Evolutionary conservation across 2,888 invertebrate species (phyloP), one percentile per base, ranked within the genome.

Genomic region (Meteorus cinctellus): DNA sequence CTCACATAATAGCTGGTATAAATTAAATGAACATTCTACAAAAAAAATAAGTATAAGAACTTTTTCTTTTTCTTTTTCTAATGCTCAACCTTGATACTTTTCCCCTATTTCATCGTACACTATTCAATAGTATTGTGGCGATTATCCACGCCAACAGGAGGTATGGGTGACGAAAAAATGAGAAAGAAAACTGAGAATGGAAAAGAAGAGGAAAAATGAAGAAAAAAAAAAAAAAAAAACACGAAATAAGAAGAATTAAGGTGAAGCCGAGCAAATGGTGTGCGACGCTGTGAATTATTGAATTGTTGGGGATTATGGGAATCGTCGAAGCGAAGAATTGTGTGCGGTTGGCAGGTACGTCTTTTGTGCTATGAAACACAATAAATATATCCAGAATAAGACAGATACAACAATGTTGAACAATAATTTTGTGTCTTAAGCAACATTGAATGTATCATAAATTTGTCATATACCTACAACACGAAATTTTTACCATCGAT

Each of bases 101-200:
- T 55, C 3, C 5, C 19, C 55, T 66, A 24, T 8, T 66, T 19
- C 36, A 36, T 63, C 27, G 66, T 10, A 24, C 27, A 41, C 36
- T 66, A 34, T 34, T 29, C 34, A 63, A 41, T 8, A n/a, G 55
- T 55, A 19, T 19, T 8, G 55, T 19, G 12, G 80, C 84, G 84
- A 85, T 85, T 85, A 84, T 84, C 78, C 79, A 85, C 82, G 81
- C 81, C 78, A 75, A 78, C 79, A 78, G 79, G 81, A 80, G 63
- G 76, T 71, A 31, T 48, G 60, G 41, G 70, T 29, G 16, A 66
- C 55, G 36, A 67, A 65, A 60, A 67, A 29, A 63, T 24, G 14
- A 68, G 62, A 71, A 55, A 45, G 59, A 48, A 55, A 27, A 48
- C 59, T n/a, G 55, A 48, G 48, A 48, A 48, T 4, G 48, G n/a